Evolutionary conservation across 2,797 vertebrate species (phyloP).

Genomic region (Todus mexicanus): DNA sequence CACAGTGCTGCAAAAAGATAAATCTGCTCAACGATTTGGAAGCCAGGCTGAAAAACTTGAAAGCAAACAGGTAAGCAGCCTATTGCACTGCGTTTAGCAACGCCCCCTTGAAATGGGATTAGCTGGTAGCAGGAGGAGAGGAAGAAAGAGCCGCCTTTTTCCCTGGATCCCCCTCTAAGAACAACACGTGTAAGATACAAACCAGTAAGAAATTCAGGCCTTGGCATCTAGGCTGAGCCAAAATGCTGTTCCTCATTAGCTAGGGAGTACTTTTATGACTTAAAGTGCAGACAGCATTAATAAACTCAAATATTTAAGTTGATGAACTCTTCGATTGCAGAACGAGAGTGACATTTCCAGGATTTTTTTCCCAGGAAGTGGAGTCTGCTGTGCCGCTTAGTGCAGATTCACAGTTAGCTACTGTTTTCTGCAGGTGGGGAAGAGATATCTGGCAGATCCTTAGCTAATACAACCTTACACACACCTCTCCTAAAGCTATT

Average conservation of each 20-base stretch:
- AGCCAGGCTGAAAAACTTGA: constrained; percentile 92
- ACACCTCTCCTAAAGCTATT: not conserved
- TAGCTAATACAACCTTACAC: not conserved
- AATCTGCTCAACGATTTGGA: constrained; percentile 94
- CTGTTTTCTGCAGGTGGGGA: not conserved
- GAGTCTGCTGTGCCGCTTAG: not conserved
- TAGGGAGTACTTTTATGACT: not conserved
- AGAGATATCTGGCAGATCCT: not conserved
- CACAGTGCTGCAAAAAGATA: constrained; percentile 98
- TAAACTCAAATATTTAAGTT: not conserved
- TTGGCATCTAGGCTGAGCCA: not conserved
- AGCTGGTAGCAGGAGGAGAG: not conserved
- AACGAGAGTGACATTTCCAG: not conserved
- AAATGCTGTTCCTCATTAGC: not conserved
- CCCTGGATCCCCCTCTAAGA: not conserved
- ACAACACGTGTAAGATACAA: no score
- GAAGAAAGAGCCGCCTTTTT: not conserved
- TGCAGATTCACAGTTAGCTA: not conserved
- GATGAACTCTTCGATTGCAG: not conserved
- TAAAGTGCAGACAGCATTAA: not conserved
- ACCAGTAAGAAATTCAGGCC: not conserved
- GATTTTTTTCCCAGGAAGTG: not conserved
- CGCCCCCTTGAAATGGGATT: not conserved
- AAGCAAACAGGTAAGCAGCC: constrained; percentile 87
- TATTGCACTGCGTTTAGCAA: not conserved